Evolutionary conservation across 2,113 vertebrate species (phyloP).

Genomic region (Acinonyx jubatus): DNA sequence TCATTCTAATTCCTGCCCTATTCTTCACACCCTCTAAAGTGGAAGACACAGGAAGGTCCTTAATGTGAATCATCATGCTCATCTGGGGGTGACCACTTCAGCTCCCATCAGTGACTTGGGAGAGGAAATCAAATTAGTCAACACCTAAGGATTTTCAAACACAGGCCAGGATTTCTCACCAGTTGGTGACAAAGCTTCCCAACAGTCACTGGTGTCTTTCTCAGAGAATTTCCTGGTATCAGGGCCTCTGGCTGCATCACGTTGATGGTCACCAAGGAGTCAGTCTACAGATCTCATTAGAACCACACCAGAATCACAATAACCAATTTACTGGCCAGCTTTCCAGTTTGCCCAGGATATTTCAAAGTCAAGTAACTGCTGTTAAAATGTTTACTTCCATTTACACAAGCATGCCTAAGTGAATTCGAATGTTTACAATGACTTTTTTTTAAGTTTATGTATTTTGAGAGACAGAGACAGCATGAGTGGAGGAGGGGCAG

Average conservation of each 20-base stretch:
- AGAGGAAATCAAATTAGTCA: conserved; percentile 31
- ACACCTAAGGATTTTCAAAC: background rate
- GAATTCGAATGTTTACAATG: background rate
- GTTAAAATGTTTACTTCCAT: background rate
- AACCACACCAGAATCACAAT: background rate
- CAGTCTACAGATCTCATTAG: background rate
- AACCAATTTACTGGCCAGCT: background rate
- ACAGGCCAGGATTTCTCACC: background rate
- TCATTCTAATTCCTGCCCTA: background rate
- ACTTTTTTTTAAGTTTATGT: background rate
- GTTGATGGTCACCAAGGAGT: background rate
- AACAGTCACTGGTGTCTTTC: background rate
- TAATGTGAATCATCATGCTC: background rate
- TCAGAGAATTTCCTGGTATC: background rate
- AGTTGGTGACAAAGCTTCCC: background rate
- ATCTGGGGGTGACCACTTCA: background rate
- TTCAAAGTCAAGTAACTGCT: background rate
- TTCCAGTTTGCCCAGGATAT: background rate
- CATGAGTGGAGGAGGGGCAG: no score
- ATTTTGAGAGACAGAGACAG: no score
- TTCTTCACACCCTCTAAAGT: background rate
- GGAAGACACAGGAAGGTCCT: background rate
- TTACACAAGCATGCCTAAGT: background rate
- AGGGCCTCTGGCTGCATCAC: background rate
- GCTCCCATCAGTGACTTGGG: background rate